A percentile compares a stretch with the other conserved stretches of the same genome.
phyloP scores from a whole-genome alignment of 2,797 vertebrate genomes.

The Paratrypauchen microcephalus region DNA sequence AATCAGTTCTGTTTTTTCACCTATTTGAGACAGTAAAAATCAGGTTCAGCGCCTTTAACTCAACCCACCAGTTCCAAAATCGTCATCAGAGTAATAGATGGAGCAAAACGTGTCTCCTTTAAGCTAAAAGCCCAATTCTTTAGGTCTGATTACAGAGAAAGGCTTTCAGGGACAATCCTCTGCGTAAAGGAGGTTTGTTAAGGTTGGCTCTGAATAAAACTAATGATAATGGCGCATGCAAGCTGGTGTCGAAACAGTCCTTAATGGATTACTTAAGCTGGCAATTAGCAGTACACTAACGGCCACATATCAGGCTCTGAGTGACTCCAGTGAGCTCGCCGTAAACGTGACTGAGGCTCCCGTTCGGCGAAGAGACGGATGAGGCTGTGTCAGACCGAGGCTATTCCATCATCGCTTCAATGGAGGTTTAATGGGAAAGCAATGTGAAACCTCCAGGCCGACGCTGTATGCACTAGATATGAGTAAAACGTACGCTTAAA shows the following conservation, averaged over 20 bases:
- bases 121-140: constrained; percentile 58
- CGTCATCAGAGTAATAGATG: neutral
- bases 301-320: constrained; percentile 61
- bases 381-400: constrained; percentile 21
- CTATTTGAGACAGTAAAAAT: no score
- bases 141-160: constrained; percentile 83
- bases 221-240: constrained; percentile 68
- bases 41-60: no score
- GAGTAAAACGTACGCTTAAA: no score
- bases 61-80: no score
- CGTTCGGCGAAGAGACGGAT: constrained; percentile 52
- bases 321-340: constrained; percentile 54
- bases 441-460: no score
- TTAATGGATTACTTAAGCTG: constrained; percentile 70
- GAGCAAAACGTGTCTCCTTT: constrained; percentile 5
- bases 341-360: constrained; percentile 41
- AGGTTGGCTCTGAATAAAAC: constrained; percentile 66
- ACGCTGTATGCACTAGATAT: no score
- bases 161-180: constrained; percentile 53
- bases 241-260: constrained; percentile 67
- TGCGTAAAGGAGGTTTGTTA: constrained; percentile 59
- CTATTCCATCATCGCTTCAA: constrained; percentile 23
- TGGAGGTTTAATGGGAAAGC: neutral
- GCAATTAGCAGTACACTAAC: constrained; percentile 67
- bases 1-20: no score